Conservation (phyloP, 2,888 invertebrate genomes). For the Eulithis prunata region DNA sequence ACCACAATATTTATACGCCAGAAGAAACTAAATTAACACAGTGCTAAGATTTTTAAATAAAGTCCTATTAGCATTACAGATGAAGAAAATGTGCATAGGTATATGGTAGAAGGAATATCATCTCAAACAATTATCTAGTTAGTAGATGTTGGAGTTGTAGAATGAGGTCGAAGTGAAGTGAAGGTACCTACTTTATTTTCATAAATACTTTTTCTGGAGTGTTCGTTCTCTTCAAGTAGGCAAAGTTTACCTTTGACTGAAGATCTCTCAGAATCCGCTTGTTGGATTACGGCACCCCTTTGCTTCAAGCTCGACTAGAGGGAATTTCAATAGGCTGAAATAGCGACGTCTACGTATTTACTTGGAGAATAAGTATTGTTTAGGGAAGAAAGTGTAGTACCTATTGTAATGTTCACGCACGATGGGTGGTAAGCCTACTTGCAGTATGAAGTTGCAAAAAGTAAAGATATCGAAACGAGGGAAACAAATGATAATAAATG, state of each 20-base stretch:
- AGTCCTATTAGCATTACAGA: too few species aligned
- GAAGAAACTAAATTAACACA: too few species aligned
- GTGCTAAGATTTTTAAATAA: too few species aligned
- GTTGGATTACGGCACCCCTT: slow-evolving; percentile 32
- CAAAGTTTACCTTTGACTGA: slow-evolving; percentile 17
- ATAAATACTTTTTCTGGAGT: background rate
- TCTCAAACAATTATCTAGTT: too few species aligned
- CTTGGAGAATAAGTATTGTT: background rate
- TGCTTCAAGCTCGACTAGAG: slow-evolving; percentile 1
- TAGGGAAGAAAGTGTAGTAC: background rate
- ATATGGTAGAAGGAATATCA: too few species aligned
- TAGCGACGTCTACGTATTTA: background rate
- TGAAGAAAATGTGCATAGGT: too few species aligned
- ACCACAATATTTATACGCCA: too few species aligned
- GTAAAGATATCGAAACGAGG: slow-evolving; percentile 4
- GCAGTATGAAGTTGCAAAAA: background rate
- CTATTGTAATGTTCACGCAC: background rate
- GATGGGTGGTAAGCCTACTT: background rate
- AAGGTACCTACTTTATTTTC: background rate
- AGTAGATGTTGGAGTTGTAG: too few species aligned
- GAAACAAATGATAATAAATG: slow-evolving; percentile 33
- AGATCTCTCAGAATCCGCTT: slow-evolving; percentile 25
- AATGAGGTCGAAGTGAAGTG: background rate
- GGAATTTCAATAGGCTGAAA: slow-evolving; percentile 25
- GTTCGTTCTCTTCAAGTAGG: background rate